Percentiles rank a stretch among this genome's conserved stretches.
phyloP scores from a whole-genome alignment of 2,113 vertebrate genomes.

The Oenanthe melanoleuca region DNA sequence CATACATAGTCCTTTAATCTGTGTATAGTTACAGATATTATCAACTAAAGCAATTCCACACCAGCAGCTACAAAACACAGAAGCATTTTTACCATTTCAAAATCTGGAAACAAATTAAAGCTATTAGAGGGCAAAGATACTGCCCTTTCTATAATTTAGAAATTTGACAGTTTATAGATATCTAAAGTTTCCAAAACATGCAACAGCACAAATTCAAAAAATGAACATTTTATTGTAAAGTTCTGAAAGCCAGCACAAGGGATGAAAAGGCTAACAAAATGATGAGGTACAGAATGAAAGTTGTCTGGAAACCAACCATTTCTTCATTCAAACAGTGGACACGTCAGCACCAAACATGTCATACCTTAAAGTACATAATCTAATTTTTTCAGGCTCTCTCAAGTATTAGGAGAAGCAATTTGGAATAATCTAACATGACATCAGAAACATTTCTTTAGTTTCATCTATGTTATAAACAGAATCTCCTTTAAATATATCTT shows the following conservation, averaged over 20 bases:
- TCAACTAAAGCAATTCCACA: background rate
- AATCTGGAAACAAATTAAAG: background rate
- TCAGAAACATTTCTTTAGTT: background rate
- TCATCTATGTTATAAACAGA: background rate
- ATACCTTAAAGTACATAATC: background rate
- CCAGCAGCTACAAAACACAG: background rate
- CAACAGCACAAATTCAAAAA: background rate
- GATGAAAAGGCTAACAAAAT: background rate
- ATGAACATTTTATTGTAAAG: background rate
- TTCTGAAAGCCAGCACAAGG: background rate
- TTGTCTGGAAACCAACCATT: background rate
- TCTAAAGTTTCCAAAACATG: accelerated
- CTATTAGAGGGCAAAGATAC: background rate
- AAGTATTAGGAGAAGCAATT: background rate
- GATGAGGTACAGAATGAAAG: background rate
- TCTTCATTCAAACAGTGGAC: background rate
- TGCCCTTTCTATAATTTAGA: background rate
- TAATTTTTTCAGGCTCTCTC: background rate
- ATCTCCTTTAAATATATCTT: background rate
- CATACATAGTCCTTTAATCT: background rate
- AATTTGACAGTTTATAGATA: background rate
- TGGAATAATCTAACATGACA: background rate
- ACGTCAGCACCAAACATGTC: background rate
- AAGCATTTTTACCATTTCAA: background rate
- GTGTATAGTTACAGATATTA: background rate